Evolutionary conservation across 2,797 vertebrate species (phyloP).

Genomic region (Chelon labrosus): DNA sequence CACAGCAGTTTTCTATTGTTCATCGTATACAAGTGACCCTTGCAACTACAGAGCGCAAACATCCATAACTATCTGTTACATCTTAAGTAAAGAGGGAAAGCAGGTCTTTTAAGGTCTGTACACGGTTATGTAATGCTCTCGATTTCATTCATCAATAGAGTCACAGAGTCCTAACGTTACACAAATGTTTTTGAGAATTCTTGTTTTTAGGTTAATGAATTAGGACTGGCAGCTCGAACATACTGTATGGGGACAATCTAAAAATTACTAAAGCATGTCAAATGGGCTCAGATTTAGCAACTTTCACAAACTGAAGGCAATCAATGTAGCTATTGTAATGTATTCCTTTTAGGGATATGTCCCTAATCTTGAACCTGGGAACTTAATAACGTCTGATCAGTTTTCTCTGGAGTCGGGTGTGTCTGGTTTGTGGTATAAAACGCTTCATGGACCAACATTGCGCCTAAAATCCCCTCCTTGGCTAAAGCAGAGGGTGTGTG

Average conservation of each 20-base stretch:
- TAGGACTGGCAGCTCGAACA: too few species aligned
- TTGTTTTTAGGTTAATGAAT: neutral
- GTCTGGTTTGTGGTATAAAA: constrained; percentile 53
- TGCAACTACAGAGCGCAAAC: neutral
- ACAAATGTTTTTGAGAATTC: neutral
- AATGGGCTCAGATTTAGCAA: neutral
- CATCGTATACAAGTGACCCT: neutral
- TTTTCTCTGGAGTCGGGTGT: constrained; percentile 48
- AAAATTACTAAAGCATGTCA: neutral
- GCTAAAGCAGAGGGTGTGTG: constrained; percentile 16
- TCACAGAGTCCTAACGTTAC: neutral
- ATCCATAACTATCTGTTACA: neutral
- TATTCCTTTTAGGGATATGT: neutral
- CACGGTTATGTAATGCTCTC: neutral
- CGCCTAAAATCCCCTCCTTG: constrained; percentile 26
- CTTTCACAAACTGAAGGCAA: neutral
- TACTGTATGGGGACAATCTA: neutral
- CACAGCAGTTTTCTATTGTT: neutral
- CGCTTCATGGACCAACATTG: constrained; percentile 33
- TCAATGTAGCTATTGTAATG: neutral
- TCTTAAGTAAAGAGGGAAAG: neutral
- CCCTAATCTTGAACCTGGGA: constrained; percentile 16
- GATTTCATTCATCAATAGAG: neutral
- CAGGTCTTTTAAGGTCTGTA: neutral
- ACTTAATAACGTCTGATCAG: constrained; percentile 12